phyloP scores from a whole-genome alignment of 2,113 vertebrate genomes.

The Zosterops pallidus region DNA sequence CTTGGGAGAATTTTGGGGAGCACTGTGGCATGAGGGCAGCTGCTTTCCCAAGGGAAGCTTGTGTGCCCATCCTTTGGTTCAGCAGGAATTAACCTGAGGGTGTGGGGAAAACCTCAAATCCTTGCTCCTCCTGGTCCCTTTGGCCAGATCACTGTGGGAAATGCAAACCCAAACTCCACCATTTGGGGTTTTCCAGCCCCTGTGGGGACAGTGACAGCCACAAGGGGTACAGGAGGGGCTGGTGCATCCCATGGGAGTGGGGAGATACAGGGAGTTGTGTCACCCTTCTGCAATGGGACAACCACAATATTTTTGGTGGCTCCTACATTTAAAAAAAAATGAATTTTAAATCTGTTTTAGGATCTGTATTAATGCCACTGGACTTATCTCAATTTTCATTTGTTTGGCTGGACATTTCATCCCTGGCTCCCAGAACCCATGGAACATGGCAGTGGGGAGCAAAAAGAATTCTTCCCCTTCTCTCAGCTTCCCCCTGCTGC shows the following conservation, averaged over 20 bases:
- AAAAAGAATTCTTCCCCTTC: neutral
- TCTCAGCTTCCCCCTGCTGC: neutral
- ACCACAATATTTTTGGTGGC: neutral
- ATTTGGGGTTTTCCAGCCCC: neutral
- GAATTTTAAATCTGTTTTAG: neutral
- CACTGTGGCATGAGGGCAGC: neutral
- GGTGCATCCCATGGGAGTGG: neutral
- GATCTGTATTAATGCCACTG: fast-evolving
- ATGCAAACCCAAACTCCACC: neutral
- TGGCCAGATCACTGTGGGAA: neutral
- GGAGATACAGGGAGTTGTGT: fast-evolving
- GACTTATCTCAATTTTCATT: neutral
- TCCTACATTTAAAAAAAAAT: fast-evolving
- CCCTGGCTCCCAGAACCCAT: neutral
- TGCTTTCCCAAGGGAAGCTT: neutral
- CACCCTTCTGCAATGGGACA: fast-evolving
- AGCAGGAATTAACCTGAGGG: neutral
- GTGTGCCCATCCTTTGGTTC: fast-evolving
- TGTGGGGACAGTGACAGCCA: neutral
- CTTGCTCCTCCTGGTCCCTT: fast-evolving
- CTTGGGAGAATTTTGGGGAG: neutral
- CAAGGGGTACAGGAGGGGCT: fast-evolving
- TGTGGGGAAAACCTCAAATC: neutral
- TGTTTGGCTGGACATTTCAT: neutral
- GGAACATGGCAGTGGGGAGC: neutral